Evolutionary conservation across 2,113 vertebrate species (phyloP).

Genomic region (Opisthocomus hoazin): DNA sequence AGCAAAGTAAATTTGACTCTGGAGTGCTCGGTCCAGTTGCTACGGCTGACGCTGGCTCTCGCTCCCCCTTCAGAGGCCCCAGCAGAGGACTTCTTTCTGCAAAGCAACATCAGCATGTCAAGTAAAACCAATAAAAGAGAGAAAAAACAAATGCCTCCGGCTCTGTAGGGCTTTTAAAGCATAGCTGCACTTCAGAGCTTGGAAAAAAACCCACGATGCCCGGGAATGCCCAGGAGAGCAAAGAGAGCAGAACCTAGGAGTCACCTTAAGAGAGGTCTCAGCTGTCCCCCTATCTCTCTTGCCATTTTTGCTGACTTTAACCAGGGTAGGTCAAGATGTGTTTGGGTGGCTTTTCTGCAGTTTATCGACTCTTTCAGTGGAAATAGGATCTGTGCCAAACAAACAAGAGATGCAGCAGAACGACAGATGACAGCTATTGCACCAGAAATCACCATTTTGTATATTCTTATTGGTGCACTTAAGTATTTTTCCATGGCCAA

Average conservation of each 20-base stretch:
- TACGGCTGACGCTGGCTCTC: not conserved
- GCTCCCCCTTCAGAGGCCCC: not conserved
- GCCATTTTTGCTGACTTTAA: not conserved
- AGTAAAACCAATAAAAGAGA: slow-evolving; percentile 16
- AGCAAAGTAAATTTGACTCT: not conserved
- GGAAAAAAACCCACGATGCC: not conserved
- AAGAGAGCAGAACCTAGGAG: not conserved
- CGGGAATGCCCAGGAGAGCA: not conserved
- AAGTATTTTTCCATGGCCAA: not conserved
- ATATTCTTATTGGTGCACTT: not conserved
- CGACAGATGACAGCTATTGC: not conserved
- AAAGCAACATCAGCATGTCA: slow-evolving; percentile 5
- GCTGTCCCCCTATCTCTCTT: not conserved
- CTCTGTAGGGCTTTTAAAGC: not conserved
- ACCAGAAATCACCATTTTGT: not conserved
- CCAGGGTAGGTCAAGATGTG: not conserved
- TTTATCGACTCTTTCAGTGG: not conserved
- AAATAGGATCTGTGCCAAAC: not conserved
- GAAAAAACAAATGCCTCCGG: not conserved
- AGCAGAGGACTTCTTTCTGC: not conserved
- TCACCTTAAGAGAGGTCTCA: not conserved
- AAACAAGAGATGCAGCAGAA: not conserved
- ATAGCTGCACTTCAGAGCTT: not conserved
- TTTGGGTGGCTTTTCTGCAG: not conserved
- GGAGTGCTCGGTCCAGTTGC: rapidly evolving